Evolutionary conservation across 2,888 invertebrate genomes (phyloP).

Genomic region (Cordilura impudica): DNA sequence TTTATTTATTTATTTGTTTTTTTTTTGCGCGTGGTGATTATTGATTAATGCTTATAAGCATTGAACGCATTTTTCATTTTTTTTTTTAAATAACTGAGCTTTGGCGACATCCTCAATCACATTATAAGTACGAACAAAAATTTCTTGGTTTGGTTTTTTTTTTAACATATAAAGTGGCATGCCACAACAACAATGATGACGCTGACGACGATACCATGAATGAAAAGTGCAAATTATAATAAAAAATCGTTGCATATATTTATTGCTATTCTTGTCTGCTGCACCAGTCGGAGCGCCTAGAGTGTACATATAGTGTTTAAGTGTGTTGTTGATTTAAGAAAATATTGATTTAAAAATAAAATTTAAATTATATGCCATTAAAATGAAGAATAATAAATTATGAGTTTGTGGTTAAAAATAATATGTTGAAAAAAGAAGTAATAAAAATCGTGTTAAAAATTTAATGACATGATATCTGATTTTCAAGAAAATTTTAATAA

Average conservation of each 20-base stretch:
- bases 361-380: background rate
- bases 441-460: no score
- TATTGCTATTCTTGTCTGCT: constrained; percentile 19
- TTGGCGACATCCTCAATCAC: constrained; percentile 58
- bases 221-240: constrained; percentile 61
- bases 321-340: background rate
- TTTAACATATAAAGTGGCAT: background rate
- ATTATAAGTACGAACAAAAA: constrained; percentile 44
- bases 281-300: background rate
- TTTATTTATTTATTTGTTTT: background rate
- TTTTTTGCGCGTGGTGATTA: background rate
- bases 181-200: background rate
- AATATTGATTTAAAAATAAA: background rate
- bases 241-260: constrained; percentile 12
- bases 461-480: no score
- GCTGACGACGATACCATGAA: constrained; percentile 32
- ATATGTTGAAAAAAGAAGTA: no score
- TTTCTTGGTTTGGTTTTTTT: constrained; percentile 47
- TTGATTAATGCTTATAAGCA: background rate
- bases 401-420: background rate
- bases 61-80: constrained; percentile 17
- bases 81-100: background rate
- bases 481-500: no score
- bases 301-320: background rate
- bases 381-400: background rate